Conservation (phyloP, 2,113 vertebrate species). For the Tauraco erythrolophus region DNA sequence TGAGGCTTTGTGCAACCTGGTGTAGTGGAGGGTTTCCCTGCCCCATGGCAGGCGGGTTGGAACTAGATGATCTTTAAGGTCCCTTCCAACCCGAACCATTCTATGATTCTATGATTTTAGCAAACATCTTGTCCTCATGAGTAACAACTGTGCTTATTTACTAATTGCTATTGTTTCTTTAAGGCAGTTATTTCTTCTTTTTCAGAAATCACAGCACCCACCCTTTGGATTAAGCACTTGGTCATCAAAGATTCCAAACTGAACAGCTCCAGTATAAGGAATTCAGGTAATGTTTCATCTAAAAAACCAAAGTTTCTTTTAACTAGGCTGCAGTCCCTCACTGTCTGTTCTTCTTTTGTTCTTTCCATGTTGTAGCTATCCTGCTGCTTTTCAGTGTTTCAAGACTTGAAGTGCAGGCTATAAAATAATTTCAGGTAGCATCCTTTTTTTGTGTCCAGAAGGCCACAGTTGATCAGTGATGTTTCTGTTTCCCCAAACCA, state of each 20-base stretch:
- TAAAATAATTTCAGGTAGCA: neutral
- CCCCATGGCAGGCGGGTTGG: no score
- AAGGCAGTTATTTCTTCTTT: neutral
- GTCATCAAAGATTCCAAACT: conserved; percentile 90
- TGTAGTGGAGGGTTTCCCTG: no score
- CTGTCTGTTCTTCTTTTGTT: neutral
- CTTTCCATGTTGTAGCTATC: neutral
- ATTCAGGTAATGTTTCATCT: conserved; percentile 81
- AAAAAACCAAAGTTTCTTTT: neutral
- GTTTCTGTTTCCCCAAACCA: neutral
- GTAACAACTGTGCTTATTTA: neutral
- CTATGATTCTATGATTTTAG: neutral
- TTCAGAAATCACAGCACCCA: conserved; percentile 95
- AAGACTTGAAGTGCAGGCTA: neutral
- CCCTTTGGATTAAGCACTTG: conserved; percentile 95
- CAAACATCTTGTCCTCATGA: neutral
- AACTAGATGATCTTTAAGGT: no score
- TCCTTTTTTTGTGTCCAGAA: neutral
- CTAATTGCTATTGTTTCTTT: neutral
- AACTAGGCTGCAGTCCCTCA: neutral
- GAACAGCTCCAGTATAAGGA: conserved; percentile 89
- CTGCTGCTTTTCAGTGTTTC: neutral
- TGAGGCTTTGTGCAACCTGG: no score
- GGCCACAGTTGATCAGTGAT: neutral
- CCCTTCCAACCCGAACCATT: no score